Conservation (phyloP, 2,797 vertebrate species). For the Paedocypris micromegethes region DNA sequence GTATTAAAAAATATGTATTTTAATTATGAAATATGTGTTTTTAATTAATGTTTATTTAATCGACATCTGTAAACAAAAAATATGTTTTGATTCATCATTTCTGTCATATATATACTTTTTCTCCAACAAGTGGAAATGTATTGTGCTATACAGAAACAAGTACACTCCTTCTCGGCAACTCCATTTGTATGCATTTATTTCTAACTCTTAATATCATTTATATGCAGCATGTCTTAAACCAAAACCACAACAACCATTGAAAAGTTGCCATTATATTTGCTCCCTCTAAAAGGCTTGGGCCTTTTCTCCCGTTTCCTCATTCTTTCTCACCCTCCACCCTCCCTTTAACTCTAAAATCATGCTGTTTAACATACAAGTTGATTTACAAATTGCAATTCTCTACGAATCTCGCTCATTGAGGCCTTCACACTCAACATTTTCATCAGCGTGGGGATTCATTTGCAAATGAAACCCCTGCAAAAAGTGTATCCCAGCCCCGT, state of each 20-base stretch:
- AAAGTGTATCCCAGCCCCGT: conserved; percentile 91
- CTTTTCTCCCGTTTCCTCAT: conserved; percentile 33
- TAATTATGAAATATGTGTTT: too few relatives aligned
- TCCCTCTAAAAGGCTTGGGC: conserved; percentile 22
- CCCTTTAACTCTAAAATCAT: conserved; percentile 66
- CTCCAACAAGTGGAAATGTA: too few relatives aligned
- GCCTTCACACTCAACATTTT: conserved; percentile 89
- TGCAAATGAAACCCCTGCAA: conserved; percentile 96
- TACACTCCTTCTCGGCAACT: too few relatives aligned
- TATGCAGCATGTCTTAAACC: too few relatives aligned
- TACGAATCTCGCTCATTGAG: conserved; percentile 89
- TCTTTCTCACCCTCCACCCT: conserved; percentile 55
- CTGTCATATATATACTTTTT: too few relatives aligned
- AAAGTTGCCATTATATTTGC: conserved; percentile 18
- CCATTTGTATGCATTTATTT: too few relatives aligned
- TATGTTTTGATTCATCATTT: too few relatives aligned
- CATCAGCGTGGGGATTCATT: conserved; percentile 93
- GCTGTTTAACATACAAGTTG: conserved; percentile 87
- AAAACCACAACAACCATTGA: not conserved
- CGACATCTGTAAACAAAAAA: too few relatives aligned
- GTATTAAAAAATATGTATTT: too few relatives aligned
- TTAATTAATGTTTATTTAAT: too few relatives aligned
- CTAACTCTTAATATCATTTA: too few relatives aligned
- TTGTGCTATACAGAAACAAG: too few relatives aligned
- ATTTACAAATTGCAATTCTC: conserved; percentile 96